Percentiles rank a stretch among this genome's conserved stretches.
phyloP scores from a whole-genome alignment of 1,140 invertebrate species.

The Augochlora pura region DNA sequence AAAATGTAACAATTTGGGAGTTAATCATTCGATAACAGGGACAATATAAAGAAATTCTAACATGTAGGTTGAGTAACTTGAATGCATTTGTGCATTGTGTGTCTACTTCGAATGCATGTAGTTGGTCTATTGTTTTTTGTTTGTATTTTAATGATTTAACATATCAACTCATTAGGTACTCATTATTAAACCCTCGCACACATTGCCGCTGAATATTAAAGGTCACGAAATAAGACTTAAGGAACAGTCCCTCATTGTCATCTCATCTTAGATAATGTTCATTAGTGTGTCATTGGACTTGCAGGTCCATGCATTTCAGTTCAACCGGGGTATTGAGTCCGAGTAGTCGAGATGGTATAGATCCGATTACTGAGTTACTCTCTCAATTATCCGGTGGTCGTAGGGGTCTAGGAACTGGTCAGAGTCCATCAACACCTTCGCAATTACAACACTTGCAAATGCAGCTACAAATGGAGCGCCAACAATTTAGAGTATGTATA shows the following conservation, averaged over 20 bases:
- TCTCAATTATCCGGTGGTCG: constrained; percentile 95
- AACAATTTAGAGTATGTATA: constrained; percentile 87
- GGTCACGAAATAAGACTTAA: constrained; percentile 13
- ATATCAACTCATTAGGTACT: constrained; percentile 6
- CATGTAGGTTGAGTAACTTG: neutral
- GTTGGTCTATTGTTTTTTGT: neutral
- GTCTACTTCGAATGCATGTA: constrained; percentile 10
- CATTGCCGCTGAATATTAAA: neutral
- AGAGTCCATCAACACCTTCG: constrained; percentile 85
- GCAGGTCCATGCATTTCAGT: constrained; percentile 93
- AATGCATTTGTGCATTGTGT: neutral
- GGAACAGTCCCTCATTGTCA: constrained; percentile 41
- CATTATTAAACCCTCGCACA: constrained; percentile 7
- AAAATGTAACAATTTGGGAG: neutral
- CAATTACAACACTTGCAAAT: constrained; percentile 94
- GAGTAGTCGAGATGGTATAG: constrained; percentile 92
- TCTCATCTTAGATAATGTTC: constrained; percentile 63
- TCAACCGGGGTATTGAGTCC: constrained; percentile 91
- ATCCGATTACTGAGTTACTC: constrained; percentile 96
- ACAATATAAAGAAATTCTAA: neutral
- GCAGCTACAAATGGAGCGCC: constrained; percentile 92
- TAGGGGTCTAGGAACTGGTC: constrained; percentile 82
- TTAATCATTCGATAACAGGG: neutral
- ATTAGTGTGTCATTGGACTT: constrained; percentile 64
- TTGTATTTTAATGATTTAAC: constrained; percentile 11